Percentiles rank a stretch among this genome's conserved stretches.
phyloP scores from a whole-genome alignment of 2,113 vertebrate species.

The Sapajus apella region DNA sequence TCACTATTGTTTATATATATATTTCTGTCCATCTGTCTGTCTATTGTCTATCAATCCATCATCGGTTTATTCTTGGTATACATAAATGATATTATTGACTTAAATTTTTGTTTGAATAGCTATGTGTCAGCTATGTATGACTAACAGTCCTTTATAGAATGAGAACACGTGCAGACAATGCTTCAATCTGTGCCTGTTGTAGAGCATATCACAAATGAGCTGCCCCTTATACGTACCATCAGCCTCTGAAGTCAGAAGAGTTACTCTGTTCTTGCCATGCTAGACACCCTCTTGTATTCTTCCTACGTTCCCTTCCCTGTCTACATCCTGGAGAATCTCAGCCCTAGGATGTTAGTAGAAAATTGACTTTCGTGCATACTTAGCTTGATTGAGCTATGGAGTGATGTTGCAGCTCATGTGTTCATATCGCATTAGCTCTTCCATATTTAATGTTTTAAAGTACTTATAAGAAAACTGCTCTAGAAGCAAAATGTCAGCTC shows the following conservation, averaged over 20 bases:
- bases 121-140: background rate
- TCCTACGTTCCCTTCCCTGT: background rate
- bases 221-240: background rate
- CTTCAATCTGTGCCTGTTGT: background rate
- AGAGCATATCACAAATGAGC: background rate
- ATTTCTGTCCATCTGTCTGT: background rate
- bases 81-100: background rate
- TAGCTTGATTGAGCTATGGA: background rate
- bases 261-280: background rate
- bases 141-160: background rate
- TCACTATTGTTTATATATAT: background rate
- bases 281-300: background rate
- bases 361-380: too few species aligned
- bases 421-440: background rate
- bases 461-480: background rate
- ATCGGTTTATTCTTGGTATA: background rate
- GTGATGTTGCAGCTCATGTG: too few species aligned
- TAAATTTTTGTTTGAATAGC: background rate
- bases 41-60: too few species aligned
- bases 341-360: background rate
- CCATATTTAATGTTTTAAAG: background rate
- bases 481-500: background rate
- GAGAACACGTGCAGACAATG: background rate
- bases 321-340: background rate
- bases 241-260: background rate